A percentile compares a stretch with the other conserved stretches of the same genome.
Evolutionary conservation across 2,797 vertebrate species (phyloP).

Genomic region (Cyclura pinguis): DNA sequence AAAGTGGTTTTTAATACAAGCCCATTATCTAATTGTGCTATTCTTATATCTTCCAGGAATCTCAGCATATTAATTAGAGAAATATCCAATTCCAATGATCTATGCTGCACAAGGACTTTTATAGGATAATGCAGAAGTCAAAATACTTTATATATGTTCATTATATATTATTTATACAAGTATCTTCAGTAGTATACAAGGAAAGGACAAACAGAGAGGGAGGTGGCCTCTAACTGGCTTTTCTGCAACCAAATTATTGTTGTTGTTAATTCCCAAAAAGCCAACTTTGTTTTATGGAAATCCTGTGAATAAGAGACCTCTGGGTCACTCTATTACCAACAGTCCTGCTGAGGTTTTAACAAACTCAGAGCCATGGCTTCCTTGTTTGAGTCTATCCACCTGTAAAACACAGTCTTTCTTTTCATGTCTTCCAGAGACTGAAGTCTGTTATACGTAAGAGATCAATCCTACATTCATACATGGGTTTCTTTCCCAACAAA

Average conservation of each 20-base stretch:
- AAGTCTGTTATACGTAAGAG: background rate
- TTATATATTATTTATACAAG: background rate
- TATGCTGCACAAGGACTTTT: background rate
- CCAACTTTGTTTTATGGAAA: too few relatives aligned
- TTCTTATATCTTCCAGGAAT: background rate
- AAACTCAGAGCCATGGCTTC: too few relatives aligned
- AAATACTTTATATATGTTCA: background rate
- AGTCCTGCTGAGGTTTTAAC: too few relatives aligned
- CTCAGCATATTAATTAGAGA: background rate
- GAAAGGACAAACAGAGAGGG: background rate
- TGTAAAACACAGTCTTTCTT: background rate
- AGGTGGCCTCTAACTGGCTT: background rate
- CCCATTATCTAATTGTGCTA: background rate
- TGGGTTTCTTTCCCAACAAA: background rate
- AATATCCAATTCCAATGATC: background rate
- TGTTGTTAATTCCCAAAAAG: background rate
- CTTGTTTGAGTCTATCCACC: too few relatives aligned
- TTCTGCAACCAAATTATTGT: background rate
- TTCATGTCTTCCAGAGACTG: background rate
- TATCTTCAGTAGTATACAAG: background rate
- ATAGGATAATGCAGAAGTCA: background rate
- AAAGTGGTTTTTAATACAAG: background rate
- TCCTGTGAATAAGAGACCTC: too few relatives aligned
- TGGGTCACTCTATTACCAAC: too few relatives aligned
- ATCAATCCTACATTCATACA: background rate